Evolutionary conservation across 2,888 invertebrate species (phyloP).

Genomic region (Gymnoscelis rufifasciata): DNA sequence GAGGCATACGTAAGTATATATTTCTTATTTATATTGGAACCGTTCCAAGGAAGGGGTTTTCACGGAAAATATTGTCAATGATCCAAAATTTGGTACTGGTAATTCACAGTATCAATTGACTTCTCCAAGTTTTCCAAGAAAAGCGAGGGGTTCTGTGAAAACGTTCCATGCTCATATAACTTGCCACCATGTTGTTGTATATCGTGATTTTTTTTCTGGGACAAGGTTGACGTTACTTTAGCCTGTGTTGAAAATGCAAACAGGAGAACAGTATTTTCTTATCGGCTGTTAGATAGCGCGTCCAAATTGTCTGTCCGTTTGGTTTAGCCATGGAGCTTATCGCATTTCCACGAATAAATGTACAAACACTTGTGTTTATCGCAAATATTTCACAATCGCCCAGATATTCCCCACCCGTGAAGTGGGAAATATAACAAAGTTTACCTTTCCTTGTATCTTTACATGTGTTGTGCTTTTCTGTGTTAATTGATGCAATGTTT

Average conservation of each 20-base stretch:
- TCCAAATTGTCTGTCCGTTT: conserved; percentile 58
- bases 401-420: conserved; percentile 32
- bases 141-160: neutral
- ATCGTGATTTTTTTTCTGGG: neutral
- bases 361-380: conserved; percentile 68
- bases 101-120: conserved; percentile 3
- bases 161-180: neutral
- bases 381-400: conserved; percentile 62
- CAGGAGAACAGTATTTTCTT: conserved; percentile 43
- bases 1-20: conserved; percentile 8
- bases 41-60: conserved; percentile 20
- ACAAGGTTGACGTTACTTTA: neutral
- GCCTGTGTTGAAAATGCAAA: conserved; percentile 20
- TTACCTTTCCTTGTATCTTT: neutral
- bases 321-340: conserved; percentile 47
- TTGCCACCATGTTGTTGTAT: too few species aligned
- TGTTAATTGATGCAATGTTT: neutral
- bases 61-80: conserved; percentile 25
- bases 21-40: conserved; percentile 23
- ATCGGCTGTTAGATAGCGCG: conserved; percentile 61
- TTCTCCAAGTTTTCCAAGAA: neutral
- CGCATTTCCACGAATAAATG: conserved; percentile 67
- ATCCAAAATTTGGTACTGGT: conserved; percentile 16
- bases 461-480: neutral
- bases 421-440: neutral